Evolutionary conservation across 2,888 invertebrate genomes (phyloP).

Genomic region (Rhamphomyia laevipes): DNA sequence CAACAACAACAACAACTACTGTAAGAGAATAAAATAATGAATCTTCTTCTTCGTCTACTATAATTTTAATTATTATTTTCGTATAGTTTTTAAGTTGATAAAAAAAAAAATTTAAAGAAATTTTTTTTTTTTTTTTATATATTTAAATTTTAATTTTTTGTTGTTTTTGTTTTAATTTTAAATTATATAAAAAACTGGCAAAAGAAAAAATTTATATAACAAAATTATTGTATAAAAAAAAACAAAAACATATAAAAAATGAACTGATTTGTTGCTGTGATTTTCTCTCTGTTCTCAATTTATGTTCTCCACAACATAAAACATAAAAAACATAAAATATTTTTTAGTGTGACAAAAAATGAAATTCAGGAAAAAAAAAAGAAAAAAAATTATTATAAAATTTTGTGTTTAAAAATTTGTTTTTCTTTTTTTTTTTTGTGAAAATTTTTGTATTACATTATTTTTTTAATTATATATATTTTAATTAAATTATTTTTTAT

Average conservation of each 20-base stretch:
- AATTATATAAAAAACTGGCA: neutral
- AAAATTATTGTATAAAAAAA: slow-evolving; percentile 1
- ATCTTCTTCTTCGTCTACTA: neutral
- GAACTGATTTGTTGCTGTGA: slow-evolving; percentile 38
- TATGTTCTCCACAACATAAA: no score
- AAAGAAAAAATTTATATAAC: neutral
- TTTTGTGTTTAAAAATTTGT: neutral
- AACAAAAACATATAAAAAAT: slow-evolving; percentile 21
- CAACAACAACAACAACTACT: neutral
- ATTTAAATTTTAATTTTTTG: neutral
- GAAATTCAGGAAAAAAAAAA: slow-evolving; percentile 9
- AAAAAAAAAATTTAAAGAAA: neutral
- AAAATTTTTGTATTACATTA: no score
- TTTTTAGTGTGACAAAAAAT: no score
- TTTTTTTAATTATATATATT: no score
- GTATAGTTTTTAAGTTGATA: neutral
- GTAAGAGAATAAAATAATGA: no score
- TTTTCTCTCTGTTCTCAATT: slow-evolving; percentile 26
- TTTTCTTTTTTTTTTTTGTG: no score
- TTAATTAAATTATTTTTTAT: no score
- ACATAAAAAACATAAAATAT: no score
- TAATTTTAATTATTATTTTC: neutral
- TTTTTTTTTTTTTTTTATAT: neutral
- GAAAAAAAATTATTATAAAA: neutral
- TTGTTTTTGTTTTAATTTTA: neutral